These are phyloP conservation scores for Julus scanicus DNA, from an alignment of 2,888 invertebrate genomes.

Conservation along the genomic window DNA sequence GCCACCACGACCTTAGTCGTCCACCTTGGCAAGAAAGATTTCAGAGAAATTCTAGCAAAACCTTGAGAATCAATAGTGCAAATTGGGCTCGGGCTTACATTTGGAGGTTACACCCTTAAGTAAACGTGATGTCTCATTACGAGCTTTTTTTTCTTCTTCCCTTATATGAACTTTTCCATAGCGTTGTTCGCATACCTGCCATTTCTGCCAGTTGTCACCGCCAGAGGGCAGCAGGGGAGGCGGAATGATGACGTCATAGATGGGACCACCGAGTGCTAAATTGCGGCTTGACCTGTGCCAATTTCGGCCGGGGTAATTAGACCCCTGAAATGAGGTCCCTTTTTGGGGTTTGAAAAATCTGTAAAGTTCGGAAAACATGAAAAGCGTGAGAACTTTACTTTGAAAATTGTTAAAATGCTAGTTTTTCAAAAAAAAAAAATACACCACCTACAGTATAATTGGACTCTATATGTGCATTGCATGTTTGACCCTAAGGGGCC, in stretches of 20 bases:
- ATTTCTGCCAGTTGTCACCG: conserved; percentile 9
- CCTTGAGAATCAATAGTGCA: conserved; percentile 42
- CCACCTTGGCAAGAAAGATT: conserved; percentile 11
- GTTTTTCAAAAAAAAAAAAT: neutral
- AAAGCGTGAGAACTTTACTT: conserved; percentile 19
- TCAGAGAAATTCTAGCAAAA: neutral
- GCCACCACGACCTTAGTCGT: neutral
- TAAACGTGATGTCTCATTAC: neutral
- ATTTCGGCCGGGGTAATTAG: neutral
- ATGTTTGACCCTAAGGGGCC: neutral
- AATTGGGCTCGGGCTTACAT: neutral
- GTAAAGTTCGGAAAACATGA: conserved; percentile 20
- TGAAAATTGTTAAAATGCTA: neutral
- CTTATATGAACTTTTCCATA: neutral
- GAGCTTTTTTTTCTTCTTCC: neutral
- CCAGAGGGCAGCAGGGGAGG: neutral
- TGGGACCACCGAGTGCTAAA: neutral
- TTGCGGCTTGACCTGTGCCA: conserved; percentile 23
- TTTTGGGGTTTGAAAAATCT: neutral
- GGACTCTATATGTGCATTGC: neutral
- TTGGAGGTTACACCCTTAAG: conserved; percentile 27
- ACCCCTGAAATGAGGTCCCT: conserved; percentile 12
- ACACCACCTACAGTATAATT: neutral
- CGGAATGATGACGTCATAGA: neutral
- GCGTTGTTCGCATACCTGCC: neutral